A percentile compares a stretch with the other conserved stretches of the same genome.
phyloP scores from a whole-genome alignment of 2,113 vertebrate genomes.

The Neogobius melanostomus region DNA sequence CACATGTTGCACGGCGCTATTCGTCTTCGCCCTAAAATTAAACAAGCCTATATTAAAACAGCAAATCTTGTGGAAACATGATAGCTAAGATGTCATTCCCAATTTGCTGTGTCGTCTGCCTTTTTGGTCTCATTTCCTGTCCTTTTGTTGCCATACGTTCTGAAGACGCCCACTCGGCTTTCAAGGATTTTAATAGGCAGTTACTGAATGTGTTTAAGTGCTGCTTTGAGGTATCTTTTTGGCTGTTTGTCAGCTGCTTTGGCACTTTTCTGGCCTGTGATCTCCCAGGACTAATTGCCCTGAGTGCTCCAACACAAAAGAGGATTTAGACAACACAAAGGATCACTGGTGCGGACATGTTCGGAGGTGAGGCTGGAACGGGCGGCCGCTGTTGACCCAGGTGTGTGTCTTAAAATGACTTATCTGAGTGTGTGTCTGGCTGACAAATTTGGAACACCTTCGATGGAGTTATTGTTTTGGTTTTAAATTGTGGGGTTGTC shows the following conservation, averaged over 20 bases:
- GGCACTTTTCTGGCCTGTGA: slow-evolving; percentile 1
- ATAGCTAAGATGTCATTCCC: slow-evolving; percentile 48
- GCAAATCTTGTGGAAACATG: slow-evolving; percentile 67
- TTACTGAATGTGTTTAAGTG: slow-evolving; percentile 10
- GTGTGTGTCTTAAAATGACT: slow-evolving; percentile 1
- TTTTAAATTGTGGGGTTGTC: no score
- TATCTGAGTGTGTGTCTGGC: background rate
- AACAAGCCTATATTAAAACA: slow-evolving; percentile 66
- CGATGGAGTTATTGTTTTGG: no score
- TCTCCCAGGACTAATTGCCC: slow-evolving; percentile 16
- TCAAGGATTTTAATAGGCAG: slow-evolving; percentile 17
- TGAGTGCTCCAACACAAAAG: background rate
- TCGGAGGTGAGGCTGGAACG: slow-evolving; percentile 15
- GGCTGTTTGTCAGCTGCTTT: background rate
- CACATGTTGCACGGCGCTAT: slow-evolving; percentile 54
- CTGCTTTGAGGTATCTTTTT: slow-evolving; percentile 1
- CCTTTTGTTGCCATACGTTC: background rate
- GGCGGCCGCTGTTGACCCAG: slow-evolving; percentile 19
- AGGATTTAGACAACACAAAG: slow-evolving; percentile 2
- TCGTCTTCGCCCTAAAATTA: slow-evolving; percentile 53
- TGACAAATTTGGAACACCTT: background rate
- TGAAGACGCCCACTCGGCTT: slow-evolving; percentile 18
- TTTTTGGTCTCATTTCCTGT: slow-evolving; percentile 32
- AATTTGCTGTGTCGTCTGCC: slow-evolving; percentile 43
- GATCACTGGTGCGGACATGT: slow-evolving; percentile 1